These are phyloP conservation scores for Neofelis nebulosa DNA, from an alignment of 2,113 vertebrate genomes.

Conservation along the genomic window DNA sequence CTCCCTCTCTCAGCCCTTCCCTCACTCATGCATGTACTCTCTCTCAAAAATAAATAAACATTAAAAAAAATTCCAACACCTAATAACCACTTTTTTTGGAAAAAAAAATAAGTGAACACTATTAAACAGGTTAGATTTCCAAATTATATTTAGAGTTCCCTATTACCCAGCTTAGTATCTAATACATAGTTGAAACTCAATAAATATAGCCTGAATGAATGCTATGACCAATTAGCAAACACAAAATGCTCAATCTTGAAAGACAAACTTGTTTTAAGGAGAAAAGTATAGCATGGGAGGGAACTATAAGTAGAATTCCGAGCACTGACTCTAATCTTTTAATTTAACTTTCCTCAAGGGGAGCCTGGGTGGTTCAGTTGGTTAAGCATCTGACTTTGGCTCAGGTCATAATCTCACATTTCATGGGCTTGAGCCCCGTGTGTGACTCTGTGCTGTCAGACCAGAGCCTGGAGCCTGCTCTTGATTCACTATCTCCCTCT, in stretches of 20 bases:
- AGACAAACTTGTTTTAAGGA: slow-evolving; percentile 10
- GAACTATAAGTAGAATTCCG: not conserved
- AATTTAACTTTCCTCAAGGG: slow-evolving; percentile 13
- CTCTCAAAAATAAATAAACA: no score
- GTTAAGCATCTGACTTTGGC: no score
- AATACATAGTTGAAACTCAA: not conserved
- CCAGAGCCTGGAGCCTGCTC: no score
- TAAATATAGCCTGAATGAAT: slow-evolving; percentile 18
- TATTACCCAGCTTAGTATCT: not conserved
- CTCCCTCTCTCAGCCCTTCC: no score
- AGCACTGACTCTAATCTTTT: not conserved
- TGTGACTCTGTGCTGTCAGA: no score
- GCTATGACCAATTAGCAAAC: not conserved
- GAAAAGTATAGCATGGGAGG: not conserved
- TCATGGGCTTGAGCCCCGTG: no score
- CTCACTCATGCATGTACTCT: no score
- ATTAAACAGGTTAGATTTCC: not conserved
- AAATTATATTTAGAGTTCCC: slow-evolving; percentile 24
- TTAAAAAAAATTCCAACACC: not conserved
- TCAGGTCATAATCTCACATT: no score
- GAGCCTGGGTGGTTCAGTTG: no score
- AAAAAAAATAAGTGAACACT: not conserved
- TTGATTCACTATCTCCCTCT: no score
- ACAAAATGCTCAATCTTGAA: not conserved
- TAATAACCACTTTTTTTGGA: not conserved